Evolutionary conservation across 2,797 vertebrate genomes (phyloP).

Genomic region (Paratrypauchen microcephalus): DNA sequence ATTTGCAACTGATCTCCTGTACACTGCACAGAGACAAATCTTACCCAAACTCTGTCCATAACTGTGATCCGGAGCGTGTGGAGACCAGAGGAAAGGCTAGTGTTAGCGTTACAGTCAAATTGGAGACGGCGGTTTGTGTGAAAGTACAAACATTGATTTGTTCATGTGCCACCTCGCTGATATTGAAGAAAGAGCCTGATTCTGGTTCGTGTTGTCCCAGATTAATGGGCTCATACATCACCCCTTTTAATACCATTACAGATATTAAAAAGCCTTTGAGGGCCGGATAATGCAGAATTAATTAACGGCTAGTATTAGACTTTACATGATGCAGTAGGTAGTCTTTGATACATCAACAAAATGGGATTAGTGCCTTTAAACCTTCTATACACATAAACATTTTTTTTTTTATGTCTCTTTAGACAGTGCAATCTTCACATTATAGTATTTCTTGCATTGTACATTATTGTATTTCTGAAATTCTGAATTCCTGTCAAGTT

Average conservation of each 20-base stretch:
- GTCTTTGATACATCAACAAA: background rate
- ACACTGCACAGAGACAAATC: background rate
- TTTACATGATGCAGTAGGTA: constrained; percentile 3
- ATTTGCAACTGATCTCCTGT: background rate
- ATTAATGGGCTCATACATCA: background rate
- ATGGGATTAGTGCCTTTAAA: background rate
- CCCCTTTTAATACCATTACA: constrained; percentile 5
- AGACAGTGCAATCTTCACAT: background rate
- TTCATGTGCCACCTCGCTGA: constrained; percentile 4
- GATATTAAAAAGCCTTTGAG: constrained; percentile 7
- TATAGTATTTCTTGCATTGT: background rate
- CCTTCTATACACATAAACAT: background rate
- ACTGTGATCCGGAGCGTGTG: background rate
- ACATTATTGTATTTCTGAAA: background rate
- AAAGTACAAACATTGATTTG: constrained; percentile 8
- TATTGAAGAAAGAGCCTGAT: background rate
- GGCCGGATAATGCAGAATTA: constrained; percentile 7
- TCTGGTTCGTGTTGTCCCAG: background rate
- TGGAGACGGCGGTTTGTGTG: constrained; percentile 3
- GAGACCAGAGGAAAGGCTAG: background rate
- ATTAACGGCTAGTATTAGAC: constrained; percentile 8
- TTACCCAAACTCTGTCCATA: background rate
- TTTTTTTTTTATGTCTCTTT: background rate
- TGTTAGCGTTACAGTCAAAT: background rate
- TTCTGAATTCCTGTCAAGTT: background rate